Conservation (phyloP, 1,140 invertebrate species). For the Nasonia giraulti region DNA sequence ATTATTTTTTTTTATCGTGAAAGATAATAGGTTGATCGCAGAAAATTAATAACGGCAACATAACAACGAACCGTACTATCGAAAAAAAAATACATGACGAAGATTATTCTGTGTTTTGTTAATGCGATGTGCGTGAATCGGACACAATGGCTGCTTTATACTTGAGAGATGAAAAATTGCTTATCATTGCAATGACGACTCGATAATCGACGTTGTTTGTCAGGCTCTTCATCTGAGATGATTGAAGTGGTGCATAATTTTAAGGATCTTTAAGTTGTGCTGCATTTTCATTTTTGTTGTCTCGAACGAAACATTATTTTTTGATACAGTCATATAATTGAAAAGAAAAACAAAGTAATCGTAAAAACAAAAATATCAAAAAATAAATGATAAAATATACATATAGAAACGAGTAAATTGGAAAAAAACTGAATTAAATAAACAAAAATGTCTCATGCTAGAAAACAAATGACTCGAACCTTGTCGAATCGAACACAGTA, state of each 20-base stretch:
- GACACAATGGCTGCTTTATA: neutral
- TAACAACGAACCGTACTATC: too few relatives aligned
- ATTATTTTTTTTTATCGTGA: too few relatives aligned
- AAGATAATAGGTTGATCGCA: too few relatives aligned
- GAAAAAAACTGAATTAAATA: neutral
- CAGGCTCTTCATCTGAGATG: neutral
- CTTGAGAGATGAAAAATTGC: neutral
- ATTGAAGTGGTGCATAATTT: too few relatives aligned
- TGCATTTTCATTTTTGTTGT: too few relatives aligned
- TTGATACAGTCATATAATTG: too few relatives aligned
- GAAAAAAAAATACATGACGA: neutral
- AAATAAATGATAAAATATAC: neutral
- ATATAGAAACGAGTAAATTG: neutral
- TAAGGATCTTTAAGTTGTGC: too few relatives aligned
- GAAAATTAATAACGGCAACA: too few relatives aligned
- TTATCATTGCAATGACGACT: neutral
- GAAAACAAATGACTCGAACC: neutral
- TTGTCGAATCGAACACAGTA: too few relatives aligned
- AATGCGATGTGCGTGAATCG: neutral
- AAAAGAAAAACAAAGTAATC: neutral
- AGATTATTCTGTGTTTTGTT: neutral
- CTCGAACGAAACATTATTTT: too few relatives aligned
- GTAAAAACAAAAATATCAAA: neutral
- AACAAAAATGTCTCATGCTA: neutral
- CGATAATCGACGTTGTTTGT: neutral